phyloP scores from a whole-genome alignment of 2,888 invertebrate species.

The Euplagia quadripunctaria region DNA sequence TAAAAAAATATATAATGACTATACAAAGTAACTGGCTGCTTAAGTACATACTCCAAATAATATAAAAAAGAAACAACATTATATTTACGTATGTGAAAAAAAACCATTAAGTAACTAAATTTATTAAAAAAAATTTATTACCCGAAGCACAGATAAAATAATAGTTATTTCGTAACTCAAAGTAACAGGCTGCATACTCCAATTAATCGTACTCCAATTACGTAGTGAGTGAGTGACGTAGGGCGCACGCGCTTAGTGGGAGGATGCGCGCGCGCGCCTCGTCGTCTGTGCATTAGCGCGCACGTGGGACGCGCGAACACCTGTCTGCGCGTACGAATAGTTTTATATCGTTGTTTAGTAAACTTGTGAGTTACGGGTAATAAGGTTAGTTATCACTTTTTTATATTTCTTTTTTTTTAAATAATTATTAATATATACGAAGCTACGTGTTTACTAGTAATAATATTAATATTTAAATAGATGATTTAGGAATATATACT shows the following conservation, averaged over 20 bases:
- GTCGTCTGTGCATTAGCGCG: conserved; percentile 46
- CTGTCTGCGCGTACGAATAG: conserved; percentile 19
- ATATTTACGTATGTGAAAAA: neutral
- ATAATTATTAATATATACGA: no score
- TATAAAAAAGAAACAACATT: neutral
- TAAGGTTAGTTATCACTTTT: conserved; percentile 38
- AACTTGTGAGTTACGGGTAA: conserved; percentile 8
- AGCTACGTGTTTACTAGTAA: no score
- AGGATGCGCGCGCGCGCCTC: conserved; percentile 58
- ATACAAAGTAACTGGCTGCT: no score
- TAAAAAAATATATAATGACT: neutral
- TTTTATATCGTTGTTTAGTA: neutral
- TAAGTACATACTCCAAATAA: neutral
- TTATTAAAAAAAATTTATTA: no score
- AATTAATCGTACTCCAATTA: conserved; percentile 3
- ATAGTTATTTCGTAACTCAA: conserved; percentile 6
- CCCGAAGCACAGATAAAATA: neutral
- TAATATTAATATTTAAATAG: no score
- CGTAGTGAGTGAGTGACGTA: conserved; percentile 23
- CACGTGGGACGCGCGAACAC: conserved; percentile 49
- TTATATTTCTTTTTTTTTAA: neutral
- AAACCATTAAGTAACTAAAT: no score
- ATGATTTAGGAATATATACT: no score
- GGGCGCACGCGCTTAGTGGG: conserved; percentile 34
- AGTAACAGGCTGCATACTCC: neutral